These are phyloP conservation scores for Tetragonisca angustula DNA, from an alignment of 2,888 invertebrate species.

Conservation along the genomic window DNA sequence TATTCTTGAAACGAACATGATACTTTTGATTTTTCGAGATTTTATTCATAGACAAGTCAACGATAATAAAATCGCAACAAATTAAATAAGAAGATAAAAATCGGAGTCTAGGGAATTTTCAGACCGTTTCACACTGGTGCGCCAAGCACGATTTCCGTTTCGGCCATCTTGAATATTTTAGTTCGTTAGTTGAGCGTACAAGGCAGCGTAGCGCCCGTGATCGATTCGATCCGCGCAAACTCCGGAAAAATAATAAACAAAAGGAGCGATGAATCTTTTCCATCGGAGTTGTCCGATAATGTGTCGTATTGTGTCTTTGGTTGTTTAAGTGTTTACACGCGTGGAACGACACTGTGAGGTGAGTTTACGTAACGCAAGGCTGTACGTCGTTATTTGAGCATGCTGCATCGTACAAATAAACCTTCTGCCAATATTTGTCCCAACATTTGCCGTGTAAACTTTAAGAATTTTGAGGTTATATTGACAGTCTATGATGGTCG, in stretches of 20 bases:
- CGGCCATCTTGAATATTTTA: conserved; percentile 41
- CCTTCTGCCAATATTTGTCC: conserved; percentile 7
- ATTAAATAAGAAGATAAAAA: neutral
- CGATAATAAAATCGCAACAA: neutral
- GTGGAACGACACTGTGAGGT: conserved; percentile 65
- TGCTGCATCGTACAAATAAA: conserved; percentile 5
- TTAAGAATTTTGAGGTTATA: conserved; percentile 68
- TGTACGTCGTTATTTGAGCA: conserved; percentile 1
- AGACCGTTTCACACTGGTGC: conserved; percentile 47
- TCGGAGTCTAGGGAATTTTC: conserved; percentile 45
- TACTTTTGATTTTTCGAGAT: too few relatives aligned
- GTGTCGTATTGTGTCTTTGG: conserved; percentile 63
- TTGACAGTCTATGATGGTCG: conserved; percentile 66
- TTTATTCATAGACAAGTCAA: neutral
- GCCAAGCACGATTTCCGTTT: conserved; percentile 41
- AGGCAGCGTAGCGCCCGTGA: conserved; percentile 34
- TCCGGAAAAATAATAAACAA: conserved; percentile 77
- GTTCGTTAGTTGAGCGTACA: conserved; percentile 30
- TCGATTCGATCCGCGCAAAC: conserved; percentile 64
- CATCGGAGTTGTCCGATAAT: conserved; percentile 64
- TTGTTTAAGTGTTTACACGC: conserved; percentile 69
- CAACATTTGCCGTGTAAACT: conserved; percentile 28
- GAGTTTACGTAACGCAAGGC: conserved; percentile 54
- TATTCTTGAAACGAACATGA: neutral
- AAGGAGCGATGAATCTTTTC: conserved; percentile 72